Conservation (phyloP, 2,113 vertebrate species). For the Phainopepla nitens region DNA sequence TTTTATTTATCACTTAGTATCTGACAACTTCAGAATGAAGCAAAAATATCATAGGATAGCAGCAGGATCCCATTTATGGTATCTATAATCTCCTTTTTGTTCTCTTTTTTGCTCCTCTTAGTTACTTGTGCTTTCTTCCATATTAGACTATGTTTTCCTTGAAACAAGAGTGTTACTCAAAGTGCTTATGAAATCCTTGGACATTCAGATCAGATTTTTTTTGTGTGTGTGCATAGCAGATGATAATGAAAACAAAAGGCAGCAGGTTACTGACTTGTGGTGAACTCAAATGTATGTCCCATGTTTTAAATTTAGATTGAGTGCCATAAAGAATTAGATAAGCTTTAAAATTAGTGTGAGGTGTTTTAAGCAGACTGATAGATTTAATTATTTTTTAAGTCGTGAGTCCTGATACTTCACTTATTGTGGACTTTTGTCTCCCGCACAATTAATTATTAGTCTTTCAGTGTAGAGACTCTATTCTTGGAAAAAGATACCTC, state of each 20-base stretch:
- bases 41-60: not conserved
- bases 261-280: not conserved
- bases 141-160: not conserved
- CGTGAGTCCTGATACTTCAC: not conserved
- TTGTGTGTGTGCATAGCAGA: not conserved
- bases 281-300: not conserved
- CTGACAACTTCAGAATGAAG: not conserved
- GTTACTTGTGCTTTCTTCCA: not conserved
- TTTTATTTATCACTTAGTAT: not conserved
- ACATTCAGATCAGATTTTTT: not conserved
- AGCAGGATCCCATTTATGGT: not conserved
- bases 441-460: not conserved
- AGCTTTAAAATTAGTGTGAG: not conserved
- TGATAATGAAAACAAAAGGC: not conserved
- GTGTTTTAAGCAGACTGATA: fast-evolving
- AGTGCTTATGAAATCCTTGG: not conserved
- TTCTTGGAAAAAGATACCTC: not conserved
- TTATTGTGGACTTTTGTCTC: not conserved
- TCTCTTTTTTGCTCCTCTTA: not conserved
- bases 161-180: not conserved
- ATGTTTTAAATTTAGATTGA: not conserved
- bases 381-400: not conserved
- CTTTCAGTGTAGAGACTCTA: not conserved
- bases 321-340: not conserved
- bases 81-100: not conserved